Evolutionary conservation across 2,113 vertebrate species (phyloP).

Genomic region (Oceanites oceanicus): DNA sequence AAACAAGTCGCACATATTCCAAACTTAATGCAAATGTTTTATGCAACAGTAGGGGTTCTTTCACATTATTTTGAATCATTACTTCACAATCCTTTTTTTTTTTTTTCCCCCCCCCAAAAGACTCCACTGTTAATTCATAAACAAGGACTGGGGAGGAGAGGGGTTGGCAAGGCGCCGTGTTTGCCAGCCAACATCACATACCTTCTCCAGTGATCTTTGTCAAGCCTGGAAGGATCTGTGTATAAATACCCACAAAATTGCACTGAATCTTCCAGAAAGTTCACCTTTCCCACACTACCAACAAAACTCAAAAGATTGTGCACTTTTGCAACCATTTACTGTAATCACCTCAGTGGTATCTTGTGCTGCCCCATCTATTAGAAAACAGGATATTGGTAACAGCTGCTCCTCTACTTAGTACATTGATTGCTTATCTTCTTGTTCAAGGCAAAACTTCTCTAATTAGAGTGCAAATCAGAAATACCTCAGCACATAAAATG

Average conservation of each 20-base stretch:
- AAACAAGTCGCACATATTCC: background rate
- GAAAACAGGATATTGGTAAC: background rate
- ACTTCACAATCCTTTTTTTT: background rate
- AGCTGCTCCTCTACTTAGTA: background rate
- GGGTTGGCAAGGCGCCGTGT: accelerated
- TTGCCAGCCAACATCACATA: background rate
- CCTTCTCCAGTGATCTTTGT: background rate
- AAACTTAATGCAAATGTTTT: background rate
- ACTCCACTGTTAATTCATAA: background rate
- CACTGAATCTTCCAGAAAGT: background rate
- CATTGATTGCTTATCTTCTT: background rate
- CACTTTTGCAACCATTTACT: background rate
- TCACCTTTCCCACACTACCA: background rate
- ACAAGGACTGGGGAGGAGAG: background rate
- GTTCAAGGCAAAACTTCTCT: background rate
- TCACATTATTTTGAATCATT: background rate
- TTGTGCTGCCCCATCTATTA: background rate
- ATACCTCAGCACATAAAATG: background rate
- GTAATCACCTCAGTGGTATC: background rate
- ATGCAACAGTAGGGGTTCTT: background rate
- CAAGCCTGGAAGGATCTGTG: background rate
- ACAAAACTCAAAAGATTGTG: background rate
- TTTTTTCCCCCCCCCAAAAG: background rate
- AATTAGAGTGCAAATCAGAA: background rate
- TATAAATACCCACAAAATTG: background rate